Evolutionary conservation across 2,888 invertebrate genomes (phyloP), one percentile per base, ranked within the genome.

Genomic region (Cactoblastis cactorum): DNA sequence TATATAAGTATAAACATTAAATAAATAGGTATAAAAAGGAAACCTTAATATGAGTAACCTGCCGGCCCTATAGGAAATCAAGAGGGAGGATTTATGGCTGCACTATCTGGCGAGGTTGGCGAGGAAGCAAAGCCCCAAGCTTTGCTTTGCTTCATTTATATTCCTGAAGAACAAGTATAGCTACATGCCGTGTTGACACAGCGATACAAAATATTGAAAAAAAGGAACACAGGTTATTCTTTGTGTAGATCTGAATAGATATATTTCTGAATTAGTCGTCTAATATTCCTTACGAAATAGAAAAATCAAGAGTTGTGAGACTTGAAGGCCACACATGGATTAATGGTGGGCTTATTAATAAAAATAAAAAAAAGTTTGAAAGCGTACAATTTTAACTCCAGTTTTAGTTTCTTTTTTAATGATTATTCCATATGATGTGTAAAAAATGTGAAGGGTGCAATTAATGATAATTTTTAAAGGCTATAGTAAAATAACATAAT

Each of bases 81-180:
- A 37, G 24, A 48, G 24, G 24, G 15, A 48, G 24, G 37, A 48
- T 48, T 48, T 48, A 48, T 48, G 47, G 47, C 37, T 38, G 35
- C 47, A 48, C 47, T 48, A 48, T 48, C 47, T 33, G 35, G 11
- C 37, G 47, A 28, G 47, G 47, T 35, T 48, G 15, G 37, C n/a
- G n/a, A n/a, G n/a, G n/a, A n/a, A n/a, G n/a, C n/a, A n/a, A n/a
- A n/a, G n/a, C n/a, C n/a, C n/a, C n/a, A n/a, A 33, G 34, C 46
- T 47, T 47, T 47, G 35, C 19, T 19, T 19, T 22, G 47, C 24
- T 28, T 32, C 43, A 43, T 43, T 43, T 43, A 43, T 43, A 43
- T 43, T 43, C 41, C 32, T 11, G 43, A 28, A n/a, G n/a, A n/a
- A 43, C 43, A 43, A 28, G 28, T 12, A 22, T 6, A 43, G 43